These are phyloP conservation scores for Digitonthophagus gazella DNA, from an alignment of 2,888 invertebrate species.

Conservation along the genomic window DNA sequence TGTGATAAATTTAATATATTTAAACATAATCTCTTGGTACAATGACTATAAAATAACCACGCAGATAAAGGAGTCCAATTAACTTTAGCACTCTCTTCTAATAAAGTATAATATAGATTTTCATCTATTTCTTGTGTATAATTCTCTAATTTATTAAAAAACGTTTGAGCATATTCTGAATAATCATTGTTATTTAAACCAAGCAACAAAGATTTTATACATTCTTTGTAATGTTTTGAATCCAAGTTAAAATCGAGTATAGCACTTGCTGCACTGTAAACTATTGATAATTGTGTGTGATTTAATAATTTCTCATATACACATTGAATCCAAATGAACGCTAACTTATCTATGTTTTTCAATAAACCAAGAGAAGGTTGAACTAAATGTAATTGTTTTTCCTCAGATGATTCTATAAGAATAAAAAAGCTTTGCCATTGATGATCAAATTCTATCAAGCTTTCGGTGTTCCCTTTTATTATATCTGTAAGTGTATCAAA, in stretches of 20 bases:
- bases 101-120: neutral
- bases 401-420: neutral
- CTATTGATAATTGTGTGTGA: neutral
- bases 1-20: neutral
- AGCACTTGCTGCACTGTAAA: neutral
- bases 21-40: neutral
- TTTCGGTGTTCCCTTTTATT: neutral
- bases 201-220: neutral
- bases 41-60: neutral
- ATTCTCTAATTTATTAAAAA: neutral
- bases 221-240: neutral
- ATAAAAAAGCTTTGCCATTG: neutral
- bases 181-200: neutral
- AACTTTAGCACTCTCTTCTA: neutral
- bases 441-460: neutral
- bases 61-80: neutral
- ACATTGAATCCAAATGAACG: neutral
- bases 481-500: neutral
- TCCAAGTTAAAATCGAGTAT: neutral
- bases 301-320: neutral
- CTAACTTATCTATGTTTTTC: neutral
- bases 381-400: conserved; percentile 11
- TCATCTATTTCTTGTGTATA: neutral
- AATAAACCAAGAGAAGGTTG: neutral
- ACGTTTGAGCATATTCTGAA: neutral